Percentiles rank a stretch among this genome's conserved stretches.
These are phyloP conservation scores for Saxidomus purpurata DNA, from an alignment of 1,140 invertebrate species.

Conservation along the genomic window DNA sequence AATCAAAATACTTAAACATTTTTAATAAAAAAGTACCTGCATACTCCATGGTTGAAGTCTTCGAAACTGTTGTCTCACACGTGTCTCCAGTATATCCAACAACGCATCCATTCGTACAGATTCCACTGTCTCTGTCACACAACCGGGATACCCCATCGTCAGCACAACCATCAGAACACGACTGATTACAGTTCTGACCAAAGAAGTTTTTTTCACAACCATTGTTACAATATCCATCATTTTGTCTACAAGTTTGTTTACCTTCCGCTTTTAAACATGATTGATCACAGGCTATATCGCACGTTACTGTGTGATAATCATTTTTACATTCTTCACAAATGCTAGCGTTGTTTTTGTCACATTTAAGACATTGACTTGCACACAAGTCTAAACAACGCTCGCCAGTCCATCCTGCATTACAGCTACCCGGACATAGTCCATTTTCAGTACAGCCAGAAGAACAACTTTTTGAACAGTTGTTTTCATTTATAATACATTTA, in stretches of 20 bases:
- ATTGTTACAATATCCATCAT: neutral
- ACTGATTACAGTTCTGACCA: neutral
- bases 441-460: neutral
- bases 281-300: neutral
- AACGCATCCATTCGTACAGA: neutral
- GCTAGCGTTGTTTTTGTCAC: neutral
- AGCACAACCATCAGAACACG: neutral
- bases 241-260: neutral
- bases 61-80: no score
- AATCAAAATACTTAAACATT: no score
- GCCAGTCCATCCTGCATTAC: neutral
- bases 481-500: neutral
- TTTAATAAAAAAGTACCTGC: no score
- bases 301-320: neutral
- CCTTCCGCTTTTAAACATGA: neutral
- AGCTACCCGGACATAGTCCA: neutral
- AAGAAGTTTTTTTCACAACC: neutral
- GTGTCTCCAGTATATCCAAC: neutral
- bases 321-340: neutral
- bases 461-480: neutral
- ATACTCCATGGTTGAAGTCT: no score
- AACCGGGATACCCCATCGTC: neutral
- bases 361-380: neutral
- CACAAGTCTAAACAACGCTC: neutral
- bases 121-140: neutral